phyloP scores from a whole-genome alignment of 2,888 invertebrate genomes.

The Synanthedon myopaeformis region DNA sequence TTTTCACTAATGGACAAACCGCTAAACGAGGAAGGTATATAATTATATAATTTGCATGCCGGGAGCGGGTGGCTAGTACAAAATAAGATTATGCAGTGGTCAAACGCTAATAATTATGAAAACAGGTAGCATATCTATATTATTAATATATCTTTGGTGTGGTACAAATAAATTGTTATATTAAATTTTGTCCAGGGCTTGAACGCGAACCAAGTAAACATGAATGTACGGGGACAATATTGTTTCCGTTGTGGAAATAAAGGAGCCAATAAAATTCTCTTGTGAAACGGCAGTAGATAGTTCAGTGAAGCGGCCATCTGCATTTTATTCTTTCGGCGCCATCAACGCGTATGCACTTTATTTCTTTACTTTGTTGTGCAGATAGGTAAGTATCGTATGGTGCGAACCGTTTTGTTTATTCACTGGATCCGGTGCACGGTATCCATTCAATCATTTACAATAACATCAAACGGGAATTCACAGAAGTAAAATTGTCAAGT shows the following conservation, averaged over 20 bases:
- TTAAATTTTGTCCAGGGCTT: conserved; percentile 3
- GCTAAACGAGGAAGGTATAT: too few species aligned
- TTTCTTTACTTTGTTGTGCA: conserved; percentile 38
- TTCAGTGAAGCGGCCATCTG: conserved; percentile 48
- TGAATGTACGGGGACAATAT: conserved; percentile 9
- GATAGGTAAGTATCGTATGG: conserved; percentile 15
- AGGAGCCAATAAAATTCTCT: conserved; percentile 47
- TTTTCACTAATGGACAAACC: too few species aligned
- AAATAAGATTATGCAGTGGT: too few species aligned
- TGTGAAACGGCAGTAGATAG: conserved; percentile 44
- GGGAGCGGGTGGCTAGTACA: too few species aligned
- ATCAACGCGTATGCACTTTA: conserved; percentile 33
- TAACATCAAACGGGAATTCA: neutral
- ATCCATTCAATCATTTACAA: neutral
- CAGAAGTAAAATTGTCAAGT: neutral
- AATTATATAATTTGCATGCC: too few species aligned
- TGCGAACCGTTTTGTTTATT: conserved; percentile 39
- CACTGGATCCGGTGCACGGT: neutral
- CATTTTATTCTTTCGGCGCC: conserved; percentile 52
- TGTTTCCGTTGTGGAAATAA: conserved; percentile 27
- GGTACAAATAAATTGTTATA: conserved; percentile 10
- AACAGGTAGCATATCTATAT: too few species aligned
- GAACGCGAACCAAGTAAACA: conserved; percentile 16
- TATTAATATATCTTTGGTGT: neutral
- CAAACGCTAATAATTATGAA: neutral